Evolutionary conservation across 1,140 invertebrate genomes (phyloP), one percentile per base, ranked within the genome.

Genomic region (Heliconius hermathena): DNA sequence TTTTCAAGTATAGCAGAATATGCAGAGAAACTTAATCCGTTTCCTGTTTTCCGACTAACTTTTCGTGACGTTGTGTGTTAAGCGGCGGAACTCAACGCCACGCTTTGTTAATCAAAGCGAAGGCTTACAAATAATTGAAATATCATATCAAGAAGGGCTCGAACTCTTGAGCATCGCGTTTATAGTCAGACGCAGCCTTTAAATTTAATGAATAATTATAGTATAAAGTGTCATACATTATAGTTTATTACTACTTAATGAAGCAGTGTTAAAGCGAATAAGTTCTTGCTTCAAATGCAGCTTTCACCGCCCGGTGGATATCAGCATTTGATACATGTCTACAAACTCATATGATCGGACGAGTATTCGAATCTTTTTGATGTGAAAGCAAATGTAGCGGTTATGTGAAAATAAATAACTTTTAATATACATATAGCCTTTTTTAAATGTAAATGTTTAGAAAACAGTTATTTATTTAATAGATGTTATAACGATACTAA

Each of bases 311-410:
- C 26, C 22, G 11, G 29, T 60, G 57, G 57, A 60, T 60, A 60
- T 66, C 26, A 66, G 11, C 26, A 66, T 66, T 66, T 66, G 60
- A 66, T 66, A 29, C 60, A 66, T 66, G 60, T 66, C 60, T 9
- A 66, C 60, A 29, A 29, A 66, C 22, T 66, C 60, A 29, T 66
- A 66, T 66, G 60, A 29, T 66, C 60, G 60, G 60, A 60, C n/a
- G 54, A 60, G 54, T n/a, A 60, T 8, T 3, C 60, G 60, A 60
- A 60, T 60, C 60, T 66, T 66, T 66, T 66, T 66, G 60, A 29
- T 66, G 60, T 66, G 60, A 66, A 66, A 66, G 60, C 16, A 66
- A 66, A 66, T 66, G 26, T 60, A 66, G 60, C 26, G 26, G 13
- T 66, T 29, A 13, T 66, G 26, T 66, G 26, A 18, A 26, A 66